Evolutionary conservation across 2,888 invertebrate species (phyloP).

Genomic region (Pantelozetes paolii): DNA sequence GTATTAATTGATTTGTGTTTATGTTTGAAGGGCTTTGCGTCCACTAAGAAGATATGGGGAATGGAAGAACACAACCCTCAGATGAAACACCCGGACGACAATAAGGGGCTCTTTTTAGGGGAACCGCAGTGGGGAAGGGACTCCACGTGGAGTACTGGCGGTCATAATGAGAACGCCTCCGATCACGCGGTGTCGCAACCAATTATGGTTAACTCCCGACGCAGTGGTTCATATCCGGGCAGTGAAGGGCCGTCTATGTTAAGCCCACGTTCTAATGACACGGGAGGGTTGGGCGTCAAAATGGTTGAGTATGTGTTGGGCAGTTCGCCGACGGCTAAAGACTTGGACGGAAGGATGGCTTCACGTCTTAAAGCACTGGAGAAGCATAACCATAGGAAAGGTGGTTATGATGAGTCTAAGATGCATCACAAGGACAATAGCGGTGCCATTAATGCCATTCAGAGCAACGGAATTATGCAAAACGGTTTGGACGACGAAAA

Average conservation of each 20-base stretch:
- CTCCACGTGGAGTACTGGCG: constrained; percentile 77
- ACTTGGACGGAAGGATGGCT: constrained; percentile 65
- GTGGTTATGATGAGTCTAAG: constrained; percentile 53
- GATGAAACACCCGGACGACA: constrained; percentile 44
- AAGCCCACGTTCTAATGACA: constrained; percentile 75
- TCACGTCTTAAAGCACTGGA: neutral
- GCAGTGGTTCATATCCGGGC: constrained; percentile 51
- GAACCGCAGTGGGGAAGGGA: constrained; percentile 75
- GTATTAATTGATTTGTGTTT: neutral
- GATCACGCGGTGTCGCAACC: constrained; percentile 68
- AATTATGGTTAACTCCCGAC: constrained; percentile 62
- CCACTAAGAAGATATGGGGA: constrained; percentile 87
- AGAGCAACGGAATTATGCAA: constrained; percentile 52
- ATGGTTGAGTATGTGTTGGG: constrained; percentile 98
- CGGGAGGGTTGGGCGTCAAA: constrained; percentile 85
- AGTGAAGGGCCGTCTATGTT: constrained; percentile 55
- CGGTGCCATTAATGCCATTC: constrained; percentile 25
- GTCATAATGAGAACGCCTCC: constrained; percentile 46
- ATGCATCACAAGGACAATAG: constrained; percentile 56
- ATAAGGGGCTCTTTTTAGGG: constrained; percentile 67
- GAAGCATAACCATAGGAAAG: constrained; percentile 54
- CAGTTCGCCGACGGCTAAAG: constrained; percentile 72
- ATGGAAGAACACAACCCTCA: constrained; percentile 57
- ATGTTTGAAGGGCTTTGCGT: constrained; percentile 59
- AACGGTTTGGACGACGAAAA: constrained; percentile 74